Percentiles rank a stretch among this genome's conserved stretches.
These are phyloP conservation scores for Nasonovia ribisnigri DNA, from an alignment of 2,888 invertebrate genomes.

Conservation along the genomic window DNA sequence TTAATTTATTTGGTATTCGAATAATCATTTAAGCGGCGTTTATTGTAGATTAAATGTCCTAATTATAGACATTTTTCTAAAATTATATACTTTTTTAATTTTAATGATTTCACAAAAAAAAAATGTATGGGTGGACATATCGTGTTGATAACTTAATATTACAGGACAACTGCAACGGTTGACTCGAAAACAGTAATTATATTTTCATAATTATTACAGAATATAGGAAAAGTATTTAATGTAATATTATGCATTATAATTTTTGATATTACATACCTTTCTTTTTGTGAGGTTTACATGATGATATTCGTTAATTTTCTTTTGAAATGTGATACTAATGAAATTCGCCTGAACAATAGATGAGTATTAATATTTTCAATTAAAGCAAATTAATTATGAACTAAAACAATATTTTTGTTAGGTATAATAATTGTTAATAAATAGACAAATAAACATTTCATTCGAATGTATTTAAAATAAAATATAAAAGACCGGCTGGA, in stretches of 20 bases:
- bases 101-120: too few relatives aligned
- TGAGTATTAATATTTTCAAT: constrained; percentile 1
- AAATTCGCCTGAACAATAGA: constrained; percentile 34
- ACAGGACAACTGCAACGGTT: background rate
- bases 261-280: constrained; percentile 35
- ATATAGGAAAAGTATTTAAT: background rate
- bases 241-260: background rate
- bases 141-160: background rate
- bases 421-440: background rate
- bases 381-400: background rate
- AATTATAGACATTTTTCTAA: too few relatives aligned
- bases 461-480: background rate
- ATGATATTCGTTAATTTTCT: constrained; percentile 53
- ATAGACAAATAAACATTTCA: background rate
- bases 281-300: constrained; percentile 29
- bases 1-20: too few relatives aligned
- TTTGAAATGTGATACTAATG: constrained; percentile 46
- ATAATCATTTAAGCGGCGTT: too few relatives aligned
- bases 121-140: background rate
- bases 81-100: too few relatives aligned
- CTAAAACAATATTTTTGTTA: background rate
- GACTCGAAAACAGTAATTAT: background rate
- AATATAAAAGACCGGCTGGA: background rate
- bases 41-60: too few relatives aligned
- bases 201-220: background rate